Evolutionary conservation across 2,113 vertebrate species (phyloP), one percentile per base, ranked within the genome.

Genomic region (Progne subis): DNA sequence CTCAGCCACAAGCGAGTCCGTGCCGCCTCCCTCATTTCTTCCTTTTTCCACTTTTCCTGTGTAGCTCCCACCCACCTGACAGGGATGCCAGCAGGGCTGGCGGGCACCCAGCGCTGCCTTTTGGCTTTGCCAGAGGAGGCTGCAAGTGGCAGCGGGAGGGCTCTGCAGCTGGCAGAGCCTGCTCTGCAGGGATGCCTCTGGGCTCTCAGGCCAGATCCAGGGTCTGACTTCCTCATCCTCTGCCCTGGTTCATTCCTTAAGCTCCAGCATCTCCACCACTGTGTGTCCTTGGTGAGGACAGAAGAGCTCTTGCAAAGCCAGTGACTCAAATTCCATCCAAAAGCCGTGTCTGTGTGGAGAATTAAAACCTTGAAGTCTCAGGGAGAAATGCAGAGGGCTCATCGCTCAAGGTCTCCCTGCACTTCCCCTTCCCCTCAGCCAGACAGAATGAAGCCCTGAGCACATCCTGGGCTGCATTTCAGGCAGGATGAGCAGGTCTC

Each of bases 41-140:
- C 80, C 68, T 82, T 77, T 65, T 64, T 34, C 43, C 5, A 19
- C 15, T 79, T 57, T 56, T 63, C 69, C 68, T 67, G 74, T 71
- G 82, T 6, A 29, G 84, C 92, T 94, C 81, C 90, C 81, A 78
- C 81, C 60, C 91, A 55, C 39, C 72, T 18, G 59, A 4, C 29
- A 32, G 18, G 55, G 92, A 53, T 78, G 82, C 82, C 88, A 69
- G 87, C 77, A 41, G 81, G 64, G 72, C 94, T 94, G 95, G 94
- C 68, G 0, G 68, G 81, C 67, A 39, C 90, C 76, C 92, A 95
- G 68, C 2, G 1, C 80, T 91, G 69, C 75, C 76, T 91, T 71
- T 47, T 32, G 9, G 0, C 70, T 88, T 24, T 68, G 65, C 52
- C 88, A 56, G 32, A 82, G 83, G 47, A 94, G 56, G 50, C 47